Evolutionary conservation across 1,140 invertebrate species (phyloP), one percentile per base, ranked within the genome.

Genomic region (Drosophila lacertosa): DNA sequence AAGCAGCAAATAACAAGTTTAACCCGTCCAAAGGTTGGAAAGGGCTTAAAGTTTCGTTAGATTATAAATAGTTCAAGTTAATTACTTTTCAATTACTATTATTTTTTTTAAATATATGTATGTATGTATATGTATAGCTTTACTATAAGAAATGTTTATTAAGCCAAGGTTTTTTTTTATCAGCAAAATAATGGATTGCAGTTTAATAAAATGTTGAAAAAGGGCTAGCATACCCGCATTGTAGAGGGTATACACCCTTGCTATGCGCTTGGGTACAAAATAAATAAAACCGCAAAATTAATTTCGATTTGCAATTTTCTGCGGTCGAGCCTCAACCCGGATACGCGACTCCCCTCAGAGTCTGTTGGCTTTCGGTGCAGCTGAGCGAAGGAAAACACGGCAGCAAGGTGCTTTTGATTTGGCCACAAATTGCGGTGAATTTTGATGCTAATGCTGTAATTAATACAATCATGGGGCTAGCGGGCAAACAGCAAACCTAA

Each of bases 301-400:
- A 77, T 77, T 77, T 77, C 51, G 57, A 72, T 77, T 77, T 79
- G 74, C 55, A 74, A 70, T 45, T 63, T 11, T 40, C 39, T 64
- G 60, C 60, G 62, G 62, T 55, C 15, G 20, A 26, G 42, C 9
- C 60, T 33, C n/a, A 20, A 20, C 16, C 29, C 16, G 55, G 37
- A 9, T 11, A 11, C 7, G 3, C 59, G 16, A 50, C 22, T 16
- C 10, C 18, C 42, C 24, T 33, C 48, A 42, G 39, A 18, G 53
- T 33, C 39, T 29, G n/a, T 42, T 40, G 40, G 20, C 22, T 55
- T 20, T 7, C 13, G 10, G 29, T 22, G 45, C 29, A 53, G 24
- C 51, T 7, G 11, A 42, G 29, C 40, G 40, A 16, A 10, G 40
- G 6, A 15, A 15, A 42, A 20, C 4, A 10, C n/a, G 18, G 29